A percentile compares a stretch with the other conserved stretches of the same genome.
Conservation (phyloP, 2,113 vertebrate species). For the Ageneiosus marmoratus region DNA sequence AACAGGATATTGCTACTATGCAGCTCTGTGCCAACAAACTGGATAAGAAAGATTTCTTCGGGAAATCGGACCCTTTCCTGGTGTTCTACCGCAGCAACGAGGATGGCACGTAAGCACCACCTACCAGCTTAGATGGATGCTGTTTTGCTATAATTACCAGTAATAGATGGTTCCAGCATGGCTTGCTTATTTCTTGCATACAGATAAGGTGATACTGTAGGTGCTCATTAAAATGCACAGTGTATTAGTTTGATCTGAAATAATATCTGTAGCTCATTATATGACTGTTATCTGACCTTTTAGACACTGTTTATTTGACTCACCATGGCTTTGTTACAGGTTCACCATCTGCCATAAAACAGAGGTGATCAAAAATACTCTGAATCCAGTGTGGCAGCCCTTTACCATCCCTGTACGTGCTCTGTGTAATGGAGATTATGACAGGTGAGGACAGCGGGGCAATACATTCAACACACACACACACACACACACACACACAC, state of each 20-base stretch:
- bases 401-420: constrained; percentile 96
- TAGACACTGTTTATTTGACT: constrained; percentile 14
- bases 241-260: background rate
- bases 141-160: background rate
- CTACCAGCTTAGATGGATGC: background rate
- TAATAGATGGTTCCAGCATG: background rate
- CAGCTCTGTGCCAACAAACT: constrained; percentile 97
- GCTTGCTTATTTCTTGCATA: background rate
- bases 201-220: background rate
- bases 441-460: constrained; percentile 80
- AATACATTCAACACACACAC: background rate
- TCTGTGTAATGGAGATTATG: constrained; percentile 95
- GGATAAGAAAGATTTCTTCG: constrained; percentile 99
- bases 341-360: constrained; percentile 82
- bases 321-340: constrained; percentile 56
- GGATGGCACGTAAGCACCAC: constrained; percentile 91
- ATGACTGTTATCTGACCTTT: background rate
- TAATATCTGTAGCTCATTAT: background rate
- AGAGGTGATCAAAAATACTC: constrained; percentile 84
- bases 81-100: constrained; percentile 98
- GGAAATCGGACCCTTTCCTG: constrained; percentile 95
- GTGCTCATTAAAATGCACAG: background rate
- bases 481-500: constrained; percentile 10
- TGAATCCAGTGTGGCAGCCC: constrained; percentile 94
- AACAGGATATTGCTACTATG: constrained; percentile 94